Conservation (phyloP, 35 echinoderm and acorn worm species). For the Ophiothrix spiculata region DNA sequence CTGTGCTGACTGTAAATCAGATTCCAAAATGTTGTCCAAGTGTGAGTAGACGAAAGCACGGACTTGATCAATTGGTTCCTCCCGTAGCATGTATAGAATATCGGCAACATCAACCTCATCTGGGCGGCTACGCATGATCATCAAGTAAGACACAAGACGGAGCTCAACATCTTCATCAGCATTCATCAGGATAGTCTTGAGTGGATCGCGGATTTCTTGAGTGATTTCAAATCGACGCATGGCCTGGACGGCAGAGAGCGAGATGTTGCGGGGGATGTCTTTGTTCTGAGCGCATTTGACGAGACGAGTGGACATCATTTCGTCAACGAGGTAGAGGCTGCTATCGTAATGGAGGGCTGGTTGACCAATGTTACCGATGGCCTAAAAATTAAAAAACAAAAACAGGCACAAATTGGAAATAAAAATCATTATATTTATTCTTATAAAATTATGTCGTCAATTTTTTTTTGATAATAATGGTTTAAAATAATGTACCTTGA, state of each 20-base stretch:
- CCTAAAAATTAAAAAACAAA: conserved; percentile 18
- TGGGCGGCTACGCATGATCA: conserved; percentile 73
- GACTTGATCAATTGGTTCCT: conserved; percentile 75
- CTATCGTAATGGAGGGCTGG: conserved; percentile 73
- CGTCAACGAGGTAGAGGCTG: conserved; percentile 18
- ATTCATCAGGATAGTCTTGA: conserved; percentile 55
- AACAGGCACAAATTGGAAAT: too few relatives aligned
- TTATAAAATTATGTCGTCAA: too few relatives aligned
- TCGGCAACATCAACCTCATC: conserved; percentile 36
- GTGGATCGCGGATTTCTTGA: conserved; percentile 25
- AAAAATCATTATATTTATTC: too few relatives aligned
- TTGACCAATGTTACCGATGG: conserved; percentile 96
- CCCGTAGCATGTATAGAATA: conserved; percentile 53
- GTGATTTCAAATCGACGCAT: conserved; percentile 85
- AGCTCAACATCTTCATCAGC: conserved; percentile 48
- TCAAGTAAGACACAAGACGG: conserved; percentile 76
- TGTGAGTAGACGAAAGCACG: conserved; percentile 82
- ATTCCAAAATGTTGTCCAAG: conserved; percentile 79
- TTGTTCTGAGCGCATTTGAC: conserved; percentile 62
- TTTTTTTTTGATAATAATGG: too few relatives aligned
- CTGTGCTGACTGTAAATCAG: conserved; percentile 67
- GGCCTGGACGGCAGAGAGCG: conserved; percentile 82
- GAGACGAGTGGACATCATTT: conserved; percentile 61
- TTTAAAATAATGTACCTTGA: too few relatives aligned
- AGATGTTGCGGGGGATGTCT: conserved; percentile 67